Base-by-base conservation (phyloP, 1,140 invertebrate species). In the Diachasma alloeum region DNA sequence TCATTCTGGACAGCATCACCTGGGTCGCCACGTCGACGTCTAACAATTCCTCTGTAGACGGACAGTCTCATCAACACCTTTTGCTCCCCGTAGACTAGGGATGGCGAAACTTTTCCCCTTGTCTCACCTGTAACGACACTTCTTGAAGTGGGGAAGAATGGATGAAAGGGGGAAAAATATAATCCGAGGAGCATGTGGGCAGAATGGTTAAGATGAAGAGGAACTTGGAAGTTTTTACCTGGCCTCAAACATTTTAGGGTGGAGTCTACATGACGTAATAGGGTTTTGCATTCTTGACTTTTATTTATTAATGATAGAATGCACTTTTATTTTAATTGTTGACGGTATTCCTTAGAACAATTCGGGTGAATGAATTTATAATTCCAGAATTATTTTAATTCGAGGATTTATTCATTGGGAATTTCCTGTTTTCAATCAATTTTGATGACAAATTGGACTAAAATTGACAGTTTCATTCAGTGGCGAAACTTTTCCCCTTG, bases 51-150 rank as follows among this genome's bases (percentile, higher is more conserved):
- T 63, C 13, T 1, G 48, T 56, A 63, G 53, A 59, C n/a, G 66
- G 66, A 68, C 66, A 68, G 36, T 68, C 66, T 37, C 66, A 68
- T 68, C 66, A 68, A 36, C 66, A 68, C 66, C 66, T 68, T 68
- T 68, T 68, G 26, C 26, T 68, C 6, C 36, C 66, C 4, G n/a
- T 39, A 37, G 66, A 39, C 66, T 17, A 5, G 26, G 4, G 24
- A 36, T 36, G 66, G 36, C 59, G n/a, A n/a, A 68, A 37, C n/a
- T 39, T 37, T 39, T 39, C 31, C 66, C 0, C 11, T 19, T 17
- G 66, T 68, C 66, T 63, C 66, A 68, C 36, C 36, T 37, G 26
- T 68, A 68, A 68, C 66, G 26, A 37, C 36, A 17, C 1, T 37
- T 37, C 17, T 68, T 39, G 0, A 68, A 11, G 5, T 36, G 36